A percentile compares a stretch with the other conserved stretches of the same genome.
These are phyloP conservation scores for Ctenomys sociabilis DNA, from an alignment of 2,113 vertebrate species.

Conservation along the genomic window DNA sequence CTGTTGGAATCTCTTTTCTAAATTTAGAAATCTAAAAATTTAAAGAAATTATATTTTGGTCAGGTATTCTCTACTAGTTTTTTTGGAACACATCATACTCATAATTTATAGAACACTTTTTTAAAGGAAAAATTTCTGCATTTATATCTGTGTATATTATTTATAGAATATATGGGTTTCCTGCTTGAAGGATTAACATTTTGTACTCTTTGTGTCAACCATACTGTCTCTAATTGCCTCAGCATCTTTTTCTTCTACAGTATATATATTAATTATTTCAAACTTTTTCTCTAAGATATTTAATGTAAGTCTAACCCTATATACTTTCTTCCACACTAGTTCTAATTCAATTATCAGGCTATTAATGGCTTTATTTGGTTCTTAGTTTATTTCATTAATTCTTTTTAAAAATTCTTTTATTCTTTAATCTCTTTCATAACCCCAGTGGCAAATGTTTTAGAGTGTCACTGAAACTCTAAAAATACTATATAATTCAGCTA, in stretches of 20 bases:
- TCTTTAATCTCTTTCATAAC: conserved; percentile 42
- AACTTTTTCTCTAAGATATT: neutral
- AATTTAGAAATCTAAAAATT: neutral
- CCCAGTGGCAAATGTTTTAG: neutral
- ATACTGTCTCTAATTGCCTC: neutral
- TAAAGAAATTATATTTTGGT: neutral
- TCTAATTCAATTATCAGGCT: neutral
- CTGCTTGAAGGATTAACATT: neutral
- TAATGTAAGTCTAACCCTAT: neutral
- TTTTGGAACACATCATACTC: neutral
- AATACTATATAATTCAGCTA: neutral
- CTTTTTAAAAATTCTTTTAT: conserved; percentile 27
- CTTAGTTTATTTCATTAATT: neutral
- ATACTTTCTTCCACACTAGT: neutral
- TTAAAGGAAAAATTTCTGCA: neutral
- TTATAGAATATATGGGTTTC: neutral
- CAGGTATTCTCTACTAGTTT: neutral
- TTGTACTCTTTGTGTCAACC: neutral
- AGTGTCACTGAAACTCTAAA: neutral
- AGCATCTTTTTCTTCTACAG: neutral
- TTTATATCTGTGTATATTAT: neutral
- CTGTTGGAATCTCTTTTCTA: neutral
- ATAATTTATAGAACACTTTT: neutral
- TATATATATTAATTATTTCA: neutral
- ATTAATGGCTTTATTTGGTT: neutral